phyloP scores from a whole-genome alignment of 2,888 invertebrate species.

The Thumatha senex region DNA sequence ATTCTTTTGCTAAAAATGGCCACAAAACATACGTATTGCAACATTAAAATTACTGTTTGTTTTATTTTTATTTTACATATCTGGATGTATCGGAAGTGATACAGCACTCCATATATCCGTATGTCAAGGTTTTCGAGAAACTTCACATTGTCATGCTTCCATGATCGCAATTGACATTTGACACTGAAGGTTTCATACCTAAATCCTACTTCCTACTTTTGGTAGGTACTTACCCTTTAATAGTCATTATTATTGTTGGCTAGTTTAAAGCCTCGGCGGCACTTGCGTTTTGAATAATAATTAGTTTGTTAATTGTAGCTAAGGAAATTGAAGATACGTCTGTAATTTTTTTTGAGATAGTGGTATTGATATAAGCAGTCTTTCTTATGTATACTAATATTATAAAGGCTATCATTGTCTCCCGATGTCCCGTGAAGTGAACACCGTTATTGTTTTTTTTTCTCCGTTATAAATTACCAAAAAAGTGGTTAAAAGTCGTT shows the following conservation, averaged over 20 bases:
- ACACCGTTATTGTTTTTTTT: too few relatives aligned
- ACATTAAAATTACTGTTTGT: background rate
- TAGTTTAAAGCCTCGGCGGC: background rate
- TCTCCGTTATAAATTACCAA: too few relatives aligned
- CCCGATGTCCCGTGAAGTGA: too few relatives aligned
- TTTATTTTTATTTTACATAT: constrained; percentile 4
- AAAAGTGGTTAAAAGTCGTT: too few relatives aligned
- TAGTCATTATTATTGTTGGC: background rate
- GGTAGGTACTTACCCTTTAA: constrained; percentile 7
- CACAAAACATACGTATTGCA: too few relatives aligned
- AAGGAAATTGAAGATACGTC: too few relatives aligned
- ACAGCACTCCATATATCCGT: constrained; percentile 19
- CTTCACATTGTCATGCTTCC: constrained; percentile 13
- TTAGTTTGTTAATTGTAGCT: background rate
- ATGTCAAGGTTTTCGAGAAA: constrained; percentile 34
- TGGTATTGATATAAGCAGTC: too few relatives aligned
- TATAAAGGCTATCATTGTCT: too few relatives aligned
- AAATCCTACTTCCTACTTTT: constrained; percentile 22
- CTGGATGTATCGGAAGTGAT: constrained; percentile 12
- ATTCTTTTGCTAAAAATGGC: too few relatives aligned
- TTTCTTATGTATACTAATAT: too few relatives aligned
- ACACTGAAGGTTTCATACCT: constrained; percentile 19
- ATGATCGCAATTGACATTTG: constrained; percentile 41
- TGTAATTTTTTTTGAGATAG: too few relatives aligned
- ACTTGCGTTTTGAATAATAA: background rate